Evolutionary conservation across 2,113 vertebrate genomes (phyloP).

Genomic region (Dipodomys spectabilis): DNA sequence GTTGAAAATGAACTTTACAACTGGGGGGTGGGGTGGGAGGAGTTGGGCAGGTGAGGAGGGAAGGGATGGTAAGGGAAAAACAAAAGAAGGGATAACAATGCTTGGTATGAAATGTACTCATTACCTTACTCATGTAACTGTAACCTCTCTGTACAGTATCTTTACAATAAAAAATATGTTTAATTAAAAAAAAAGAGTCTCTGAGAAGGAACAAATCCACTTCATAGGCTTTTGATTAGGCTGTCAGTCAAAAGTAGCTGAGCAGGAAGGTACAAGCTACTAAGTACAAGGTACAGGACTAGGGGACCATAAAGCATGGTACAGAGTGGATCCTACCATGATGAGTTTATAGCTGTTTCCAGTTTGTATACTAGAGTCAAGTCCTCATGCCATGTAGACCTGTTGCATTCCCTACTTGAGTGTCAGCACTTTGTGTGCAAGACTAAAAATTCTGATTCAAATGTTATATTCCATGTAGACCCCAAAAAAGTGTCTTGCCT

Average conservation of each 20-base stretch:
- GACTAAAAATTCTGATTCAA: constrained; percentile 31
- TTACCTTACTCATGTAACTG: no score
- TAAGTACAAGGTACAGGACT: neutral
- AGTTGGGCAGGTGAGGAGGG: no score
- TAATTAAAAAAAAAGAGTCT: neutral
- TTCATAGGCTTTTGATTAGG: neutral
- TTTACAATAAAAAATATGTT: no score
- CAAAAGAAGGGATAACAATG: no score
- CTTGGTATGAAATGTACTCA: no score
- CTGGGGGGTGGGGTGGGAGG: no score
- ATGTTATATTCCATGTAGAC: neutral
- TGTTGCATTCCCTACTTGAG: neutral
- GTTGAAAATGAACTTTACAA: no score
- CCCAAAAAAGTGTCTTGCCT: neutral
- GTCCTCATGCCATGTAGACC: neutral
- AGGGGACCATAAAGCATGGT: neutral
- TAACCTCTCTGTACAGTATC: no score
- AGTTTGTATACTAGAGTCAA: neutral
- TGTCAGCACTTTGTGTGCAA: neutral
- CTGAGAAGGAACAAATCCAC: neutral
- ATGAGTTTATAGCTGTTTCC: neutral
- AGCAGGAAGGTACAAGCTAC: constrained; percentile 2
- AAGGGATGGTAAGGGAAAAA: no score
- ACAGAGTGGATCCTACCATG: no score
- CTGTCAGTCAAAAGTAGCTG: neutral